Evolutionary conservation across 1,140 invertebrate species (phyloP).

Genomic region (Cydia fagiglandana): DNA sequence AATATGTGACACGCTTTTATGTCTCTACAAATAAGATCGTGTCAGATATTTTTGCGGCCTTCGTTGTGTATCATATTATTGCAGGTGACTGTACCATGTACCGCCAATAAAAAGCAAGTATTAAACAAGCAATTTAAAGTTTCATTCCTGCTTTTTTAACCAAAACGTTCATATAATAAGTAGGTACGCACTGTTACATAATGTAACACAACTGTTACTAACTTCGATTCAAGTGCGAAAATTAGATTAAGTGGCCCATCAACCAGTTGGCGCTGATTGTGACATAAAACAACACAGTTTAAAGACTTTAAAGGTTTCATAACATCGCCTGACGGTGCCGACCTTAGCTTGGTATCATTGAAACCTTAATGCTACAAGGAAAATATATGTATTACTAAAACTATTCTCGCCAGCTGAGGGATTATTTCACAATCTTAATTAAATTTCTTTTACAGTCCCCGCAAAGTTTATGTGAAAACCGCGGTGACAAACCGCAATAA

Average conservation of each 20-base stretch:
- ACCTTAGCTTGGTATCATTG: conserved; percentile 3
- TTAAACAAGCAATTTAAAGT: no score
- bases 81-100: no score
- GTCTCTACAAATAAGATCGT: no score
- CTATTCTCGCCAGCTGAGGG: not conserved
- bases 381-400: conserved; percentile 11
- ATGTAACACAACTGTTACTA: not conserved
- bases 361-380: conserved; percentile 15
- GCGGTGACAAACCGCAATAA: conserved; percentile 43
- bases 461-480: conserved; percentile 33
- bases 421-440: conserved; percentile 32
- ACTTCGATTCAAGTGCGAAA: not conserved
- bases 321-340: not conserved
- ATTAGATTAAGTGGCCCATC: conserved; percentile 1
- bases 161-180: no score
- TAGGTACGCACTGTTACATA: not conserved
- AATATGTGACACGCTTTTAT: no score
- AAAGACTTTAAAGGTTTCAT: conserved; percentile 9
- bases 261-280: conserved; percentile 4
- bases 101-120: no score
- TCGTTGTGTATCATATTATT: no score
- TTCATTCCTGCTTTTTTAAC: no score
- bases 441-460: conserved; percentile 37
- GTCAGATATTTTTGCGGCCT: no score
- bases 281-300: not conserved